Percentiles rank a stretch among this genome's conserved stretches.
Evolutionary conservation across 1,140 invertebrate genomes (phyloP).

Genomic region (Brachionus rotundiformis): DNA sequence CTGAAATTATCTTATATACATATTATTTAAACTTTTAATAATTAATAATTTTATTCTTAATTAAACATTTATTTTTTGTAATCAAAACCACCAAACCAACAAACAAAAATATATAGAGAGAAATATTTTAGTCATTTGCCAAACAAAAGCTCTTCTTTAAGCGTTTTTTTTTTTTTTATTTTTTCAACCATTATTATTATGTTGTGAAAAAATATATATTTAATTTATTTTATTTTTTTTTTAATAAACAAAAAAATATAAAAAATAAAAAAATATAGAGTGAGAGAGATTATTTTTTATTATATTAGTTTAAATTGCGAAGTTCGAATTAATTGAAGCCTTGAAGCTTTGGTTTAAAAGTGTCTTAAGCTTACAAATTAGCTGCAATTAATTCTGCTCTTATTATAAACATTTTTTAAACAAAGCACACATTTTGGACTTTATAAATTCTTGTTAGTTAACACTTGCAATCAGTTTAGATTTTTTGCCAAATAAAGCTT

Average conservation of each 20-base stretch:
- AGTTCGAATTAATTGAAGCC: slow-evolving; percentile 4
- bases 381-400: background rate
- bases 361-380: slow-evolving; percentile 6
- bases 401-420: background rate
- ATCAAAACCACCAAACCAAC: background rate
- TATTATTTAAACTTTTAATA: background rate
- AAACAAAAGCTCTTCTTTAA: background rate
- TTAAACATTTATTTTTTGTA: background rate
- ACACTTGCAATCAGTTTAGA: slow-evolving; percentile 3
- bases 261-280: background rate
- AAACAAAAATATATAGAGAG: background rate
- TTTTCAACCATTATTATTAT: too few relatives aligned
- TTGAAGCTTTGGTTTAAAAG: too few relatives aligned
- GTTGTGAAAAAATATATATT: background rate
- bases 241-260: background rate
- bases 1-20: slow-evolving; percentile 7
- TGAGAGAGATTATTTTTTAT: background rate
- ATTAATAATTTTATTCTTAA: background rate
- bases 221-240: too few relatives aligned
- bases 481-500: slow-evolving; percentile 23
- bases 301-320: background rate
- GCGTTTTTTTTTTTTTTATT: background rate
- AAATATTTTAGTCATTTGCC: background rate
- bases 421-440: background rate
- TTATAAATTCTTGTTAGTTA: slow-evolving; percentile 17